Evolutionary conservation across 2,797 vertebrate species (phyloP).

Genomic region (Novumbra hubbsi): DNA sequence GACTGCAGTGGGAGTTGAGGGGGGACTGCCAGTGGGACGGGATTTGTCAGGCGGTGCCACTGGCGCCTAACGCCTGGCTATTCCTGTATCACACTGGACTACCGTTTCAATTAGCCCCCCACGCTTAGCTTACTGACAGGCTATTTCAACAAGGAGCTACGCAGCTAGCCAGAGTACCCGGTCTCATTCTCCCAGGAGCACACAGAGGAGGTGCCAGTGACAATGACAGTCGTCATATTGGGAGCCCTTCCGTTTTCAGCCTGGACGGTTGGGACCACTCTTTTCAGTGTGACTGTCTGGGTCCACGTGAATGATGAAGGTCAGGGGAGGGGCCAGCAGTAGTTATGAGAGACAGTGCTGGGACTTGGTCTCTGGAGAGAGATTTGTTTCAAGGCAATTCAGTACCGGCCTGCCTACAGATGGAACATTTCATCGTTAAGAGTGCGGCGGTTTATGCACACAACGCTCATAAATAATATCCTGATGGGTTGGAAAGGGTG

Average conservation of each 20-base stretch:
- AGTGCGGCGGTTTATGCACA: conserved; percentile 50
- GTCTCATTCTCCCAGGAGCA: conserved; percentile 32
- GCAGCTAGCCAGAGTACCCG: conserved; percentile 12
- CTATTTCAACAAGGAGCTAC: conserved; percentile 37
- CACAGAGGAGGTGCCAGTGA: conserved; percentile 37
- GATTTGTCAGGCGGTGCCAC: conserved; percentile 27
- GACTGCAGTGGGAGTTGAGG: conserved; percentile 35
- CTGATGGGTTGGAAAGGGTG: conserved; percentile 48
- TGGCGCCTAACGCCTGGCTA: conserved; percentile 34
- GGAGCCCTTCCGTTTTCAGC: conserved; percentile 22
- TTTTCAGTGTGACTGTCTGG: neutral
- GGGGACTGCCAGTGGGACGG: conserved; percentile 26
- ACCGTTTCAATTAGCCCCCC: conserved; percentile 41
- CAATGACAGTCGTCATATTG: conserved; percentile 39
- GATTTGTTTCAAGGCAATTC: conserved; percentile 13
- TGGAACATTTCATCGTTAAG: conserved; percentile 47
- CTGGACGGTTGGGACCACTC: conserved; percentile 13
- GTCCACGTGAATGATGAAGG: conserved; percentile 14
- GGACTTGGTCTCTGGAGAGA: conserved; percentile 20
- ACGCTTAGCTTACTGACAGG: conserved; percentile 48
- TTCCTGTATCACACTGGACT: conserved; percentile 38
- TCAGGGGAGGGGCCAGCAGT: neutral
- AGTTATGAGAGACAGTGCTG: conserved; percentile 5
- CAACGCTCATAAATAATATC: conserved; percentile 55
- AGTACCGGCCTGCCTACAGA: conserved; percentile 43